These are phyloP conservation scores for Brachionichthys hirsutus DNA, from an alignment of 2,113 vertebrate genomes.

Conservation along the genomic window DNA sequence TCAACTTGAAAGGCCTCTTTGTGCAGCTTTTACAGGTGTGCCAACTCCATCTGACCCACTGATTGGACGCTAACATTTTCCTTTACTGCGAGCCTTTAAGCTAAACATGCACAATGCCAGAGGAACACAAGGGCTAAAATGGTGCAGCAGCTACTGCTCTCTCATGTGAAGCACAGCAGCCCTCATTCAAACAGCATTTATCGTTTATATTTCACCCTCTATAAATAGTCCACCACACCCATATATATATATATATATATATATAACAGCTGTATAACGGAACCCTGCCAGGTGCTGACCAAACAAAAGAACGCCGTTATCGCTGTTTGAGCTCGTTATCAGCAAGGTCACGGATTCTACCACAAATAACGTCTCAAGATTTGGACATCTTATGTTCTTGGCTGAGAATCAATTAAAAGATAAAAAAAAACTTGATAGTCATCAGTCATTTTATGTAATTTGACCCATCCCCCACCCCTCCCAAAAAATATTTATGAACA, in stretches of 20 bases:
- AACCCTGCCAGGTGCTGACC: neutral
- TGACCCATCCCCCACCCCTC: too few species aligned
- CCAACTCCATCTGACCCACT: neutral
- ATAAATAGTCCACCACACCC: neutral
- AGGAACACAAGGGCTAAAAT: neutral
- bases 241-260: too few species aligned
- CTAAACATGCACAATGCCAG: neutral
- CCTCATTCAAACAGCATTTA: neutral
- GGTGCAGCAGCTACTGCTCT: slow-evolving; percentile 1
- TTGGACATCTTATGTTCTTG: too few species aligned
- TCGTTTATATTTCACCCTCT: neutral
- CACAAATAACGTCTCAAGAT: neutral
- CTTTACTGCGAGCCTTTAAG: neutral
- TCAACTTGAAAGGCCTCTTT: neutral
- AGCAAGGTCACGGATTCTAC: neutral
- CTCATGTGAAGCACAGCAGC: neutral
- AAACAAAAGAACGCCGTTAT: slow-evolving; percentile 3
- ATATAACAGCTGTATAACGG: neutral
- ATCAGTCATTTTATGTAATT: neutral
- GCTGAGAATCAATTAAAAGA: too few species aligned
- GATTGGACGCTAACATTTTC: neutral
- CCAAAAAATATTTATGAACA: too few species aligned
- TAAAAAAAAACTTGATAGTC: too few species aligned
- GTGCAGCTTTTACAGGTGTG: neutral
- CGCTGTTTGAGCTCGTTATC: slow-evolving; percentile 29